Base-by-base conservation (phyloP, 2,113 vertebrate species). In the Anguilla japonica region DNA sequence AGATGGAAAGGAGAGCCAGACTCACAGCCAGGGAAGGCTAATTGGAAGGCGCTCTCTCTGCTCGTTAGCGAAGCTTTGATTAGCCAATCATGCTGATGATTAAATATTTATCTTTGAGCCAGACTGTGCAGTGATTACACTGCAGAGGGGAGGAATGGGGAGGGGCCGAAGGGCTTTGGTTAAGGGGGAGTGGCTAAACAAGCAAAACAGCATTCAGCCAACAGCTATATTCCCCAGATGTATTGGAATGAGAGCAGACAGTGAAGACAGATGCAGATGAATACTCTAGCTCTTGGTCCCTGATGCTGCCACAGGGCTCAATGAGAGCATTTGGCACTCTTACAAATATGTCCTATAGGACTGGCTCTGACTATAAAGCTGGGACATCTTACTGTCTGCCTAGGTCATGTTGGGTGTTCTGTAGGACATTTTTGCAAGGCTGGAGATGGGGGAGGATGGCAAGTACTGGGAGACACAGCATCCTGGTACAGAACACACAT, bases 21-120 rank as follows among this genome's bases (percentile, higher is more conserved):
- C 81, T 53, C 86, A 83, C 39, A 79, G 13, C 50, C 46, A 41
- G 41, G 39, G 40, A 40, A 34, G 56, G 56, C 83, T 87, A 87
- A 87, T 50, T 81, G 87, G 87, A 83, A 67, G 53, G 18, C 83
- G 82, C 26, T 81, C 79, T 83, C 46, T 67, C 63, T 75, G 15
- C 11, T 88, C 78, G 82, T 50, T 85, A 82, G 41, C 15, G 57
- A 20, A 26, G 50, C 85, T 90, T 87, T 88, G 67, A 87, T 86
- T 86, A 81, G 83, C 79, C 67, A 41, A 79, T 87, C 88, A 60
- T 34, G 7, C 41, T 7, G 2, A 56, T 89, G 43, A 79, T 93
- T 83, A 89, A 83, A 87, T 87, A 90, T 88, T 82, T 84, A 90
- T 82, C 11, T 50, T 79, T 26, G 79, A 53, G 63, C 71, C 57